Evolutionary conservation across 1,140 invertebrate species (phyloP).

Genomic region (Sminthurides bifidus): DNA sequence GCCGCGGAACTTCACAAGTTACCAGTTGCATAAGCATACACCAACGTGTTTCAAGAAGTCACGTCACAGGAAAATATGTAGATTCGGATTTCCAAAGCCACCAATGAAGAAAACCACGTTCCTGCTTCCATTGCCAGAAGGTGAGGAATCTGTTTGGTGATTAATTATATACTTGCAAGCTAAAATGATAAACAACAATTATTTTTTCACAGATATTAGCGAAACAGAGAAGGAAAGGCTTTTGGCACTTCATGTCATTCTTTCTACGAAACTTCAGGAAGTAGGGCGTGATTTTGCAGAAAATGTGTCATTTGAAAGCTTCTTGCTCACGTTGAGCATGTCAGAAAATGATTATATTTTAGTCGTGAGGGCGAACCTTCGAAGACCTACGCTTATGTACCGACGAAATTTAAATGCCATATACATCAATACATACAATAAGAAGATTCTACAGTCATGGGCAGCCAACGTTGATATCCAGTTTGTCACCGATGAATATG

Average conservation of each 20-base stretch:
- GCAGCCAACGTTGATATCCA: slow-evolving; percentile 35
- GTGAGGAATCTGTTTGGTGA: too few relatives aligned
- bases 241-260: too few relatives aligned
- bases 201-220: background rate
- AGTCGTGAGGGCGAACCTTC: slow-evolving; percentile 6
- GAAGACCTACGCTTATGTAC: slow-evolving; percentile 11
- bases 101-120: slow-evolving; percentile 11
- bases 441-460: slow-evolving; percentile 29
- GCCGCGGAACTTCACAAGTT: background rate
- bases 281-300: slow-evolving; percentile 3
- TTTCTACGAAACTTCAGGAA: too few relatives aligned
- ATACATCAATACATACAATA: slow-evolving; percentile 33
- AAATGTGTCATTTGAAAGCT: background rate
- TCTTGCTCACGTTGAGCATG: background rate
- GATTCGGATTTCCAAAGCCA: slow-evolving; percentile 15
- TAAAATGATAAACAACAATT: background rate
- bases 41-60: slow-evolving; percentile 4
- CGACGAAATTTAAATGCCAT: slow-evolving; percentile 24
- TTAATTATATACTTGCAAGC: too few relatives aligned
- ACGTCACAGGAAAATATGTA: background rate
- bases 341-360: slow-evolving; percentile 1
- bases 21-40: slow-evolving; percentile 17
- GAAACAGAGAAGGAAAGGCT: too few relatives aligned
- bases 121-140: background rate
- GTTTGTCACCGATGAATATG: slow-evolving; percentile 33